phyloP scores from a whole-genome alignment of 2,888 invertebrate genomes.

The Tachina grossa region DNA sequence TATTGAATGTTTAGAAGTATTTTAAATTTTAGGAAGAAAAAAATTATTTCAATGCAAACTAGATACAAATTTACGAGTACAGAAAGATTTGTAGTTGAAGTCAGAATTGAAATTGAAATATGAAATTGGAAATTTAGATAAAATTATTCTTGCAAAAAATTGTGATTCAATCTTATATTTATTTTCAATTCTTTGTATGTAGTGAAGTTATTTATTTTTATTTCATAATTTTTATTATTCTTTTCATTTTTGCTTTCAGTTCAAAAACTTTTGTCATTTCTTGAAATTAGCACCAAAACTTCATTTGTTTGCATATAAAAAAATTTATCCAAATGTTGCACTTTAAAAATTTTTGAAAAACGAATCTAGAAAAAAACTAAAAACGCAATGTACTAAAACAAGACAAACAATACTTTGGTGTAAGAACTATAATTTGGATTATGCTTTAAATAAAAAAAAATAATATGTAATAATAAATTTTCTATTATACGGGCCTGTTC shows the following conservation, averaged over 20 bases:
- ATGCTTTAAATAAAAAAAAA: slow-evolving; percentile 44
- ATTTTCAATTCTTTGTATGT: not conserved
- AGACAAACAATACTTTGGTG: slow-evolving; percentile 66
- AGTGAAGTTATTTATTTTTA: not conserved
- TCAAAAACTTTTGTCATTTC: not conserved
- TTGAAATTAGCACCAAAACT: slow-evolving; percentile 61
- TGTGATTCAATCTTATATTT: not conserved
- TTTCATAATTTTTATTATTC: slow-evolving; percentile 3
- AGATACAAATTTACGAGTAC: no score
- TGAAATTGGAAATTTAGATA: no score
- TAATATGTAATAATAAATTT: slow-evolving; percentile 3
- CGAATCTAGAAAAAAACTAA: slow-evolving; percentile 18
- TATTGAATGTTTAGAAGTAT: not conserved
- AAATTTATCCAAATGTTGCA: slow-evolving; percentile 55
- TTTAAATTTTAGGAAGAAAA: not conserved
- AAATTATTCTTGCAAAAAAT: no score
- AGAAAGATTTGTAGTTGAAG: no score
- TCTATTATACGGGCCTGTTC: no score
- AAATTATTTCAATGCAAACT: no score
- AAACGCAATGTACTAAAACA: slow-evolving; percentile 35
- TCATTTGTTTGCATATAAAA: slow-evolving; percentile 6
- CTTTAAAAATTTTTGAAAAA: slow-evolving; percentile 39
- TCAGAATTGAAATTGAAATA: no score
- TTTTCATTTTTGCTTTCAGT: not conserved
- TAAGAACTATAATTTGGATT: slow-evolving; percentile 62